phyloP scores from a whole-genome alignment of 2,113 vertebrate species.

The Coryphaenoides rupestris region DNA sequence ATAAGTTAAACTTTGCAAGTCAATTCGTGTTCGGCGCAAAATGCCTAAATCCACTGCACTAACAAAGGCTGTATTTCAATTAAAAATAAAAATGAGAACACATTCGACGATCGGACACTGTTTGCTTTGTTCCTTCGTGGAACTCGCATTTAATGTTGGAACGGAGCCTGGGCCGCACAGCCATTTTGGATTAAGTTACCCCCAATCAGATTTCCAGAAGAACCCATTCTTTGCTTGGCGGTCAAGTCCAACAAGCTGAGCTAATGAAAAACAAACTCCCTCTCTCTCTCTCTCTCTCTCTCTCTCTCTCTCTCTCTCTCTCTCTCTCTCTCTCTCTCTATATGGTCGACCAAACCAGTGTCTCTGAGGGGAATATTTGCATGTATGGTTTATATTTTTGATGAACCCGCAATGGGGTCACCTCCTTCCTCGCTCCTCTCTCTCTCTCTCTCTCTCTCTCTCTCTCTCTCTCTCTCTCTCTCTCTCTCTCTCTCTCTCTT shows the following conservation, averaged over 20 bases:
- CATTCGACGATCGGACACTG: conserved; percentile 15
- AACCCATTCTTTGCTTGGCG: conserved; percentile 17
- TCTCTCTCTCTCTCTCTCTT: not conserved
- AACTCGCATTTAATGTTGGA: conserved; percentile 24
- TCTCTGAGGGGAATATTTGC: conserved; percentile 15
- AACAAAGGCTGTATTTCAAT: conserved; percentile 11
- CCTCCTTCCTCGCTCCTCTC: not conserved
- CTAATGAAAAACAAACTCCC: conserved; percentile 42
- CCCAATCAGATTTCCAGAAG: conserved; percentile 26
- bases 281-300: conserved; percentile 18
- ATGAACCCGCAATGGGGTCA: conserved; percentile 8
- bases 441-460: conserved; percentile 11
- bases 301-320: conserved; percentile 12
- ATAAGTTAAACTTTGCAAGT: conserved; percentile 39
- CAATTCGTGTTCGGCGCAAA: conserved; percentile 28
- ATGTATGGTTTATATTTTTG: conserved; percentile 10
- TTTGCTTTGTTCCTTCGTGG: not conserved
- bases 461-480: not conserved
- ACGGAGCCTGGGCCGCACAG: conserved; percentile 15
- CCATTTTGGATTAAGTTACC: conserved; percentile 39
- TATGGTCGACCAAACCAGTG: conserved; percentile 31
- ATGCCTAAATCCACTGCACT: conserved; percentile 15
- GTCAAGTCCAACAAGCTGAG: conserved; percentile 39
- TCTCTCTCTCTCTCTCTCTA: conserved; percentile 9
- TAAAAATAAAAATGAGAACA: conserved; percentile 34